These are phyloP conservation scores for Scaptomyza caliginosa DNA, from an alignment of 2,888 invertebrate genomes.

Conservation along the genomic window DNA sequence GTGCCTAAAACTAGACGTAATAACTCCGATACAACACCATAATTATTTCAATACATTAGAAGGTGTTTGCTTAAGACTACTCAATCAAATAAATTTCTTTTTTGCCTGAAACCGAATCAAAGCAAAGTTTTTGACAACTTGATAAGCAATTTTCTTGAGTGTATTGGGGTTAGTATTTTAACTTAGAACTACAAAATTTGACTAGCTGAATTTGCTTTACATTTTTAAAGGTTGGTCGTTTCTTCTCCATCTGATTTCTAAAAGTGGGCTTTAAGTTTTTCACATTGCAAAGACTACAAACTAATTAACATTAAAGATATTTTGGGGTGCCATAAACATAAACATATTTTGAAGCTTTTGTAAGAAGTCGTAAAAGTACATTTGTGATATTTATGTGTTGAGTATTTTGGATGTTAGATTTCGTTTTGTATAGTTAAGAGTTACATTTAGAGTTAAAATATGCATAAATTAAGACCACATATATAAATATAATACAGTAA, in stretches of 20 bases:
- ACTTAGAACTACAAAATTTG: conserved; percentile 81
- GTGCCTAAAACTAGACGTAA: conserved; percentile 64
- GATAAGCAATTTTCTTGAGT: conserved; percentile 62
- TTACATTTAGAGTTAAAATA: conserved; percentile 26
- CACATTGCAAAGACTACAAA: conserved; percentile 60
- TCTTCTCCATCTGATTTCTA: conserved; percentile 37
- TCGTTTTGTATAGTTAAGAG: conserved; percentile 56
- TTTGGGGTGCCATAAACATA: conserved; percentile 50
- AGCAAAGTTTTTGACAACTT: conserved; percentile 44
- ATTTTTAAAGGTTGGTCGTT: conserved; percentile 54
- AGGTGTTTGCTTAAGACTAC: conserved; percentile 16
- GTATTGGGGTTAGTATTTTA: conserved; percentile 75
- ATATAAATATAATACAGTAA: conserved; percentile 77
- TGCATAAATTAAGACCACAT: conserved; percentile 71
- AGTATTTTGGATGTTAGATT: conserved; percentile 80
- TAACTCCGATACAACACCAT: conserved; percentile 54
- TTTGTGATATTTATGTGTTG: conserved; percentile 82
- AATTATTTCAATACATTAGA: conserved; percentile 24
- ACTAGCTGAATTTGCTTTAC: conserved; percentile 83
- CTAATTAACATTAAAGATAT: conserved; percentile 79
- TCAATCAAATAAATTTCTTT: conserved; percentile 28
- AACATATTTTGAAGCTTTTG: conserved; percentile 55
- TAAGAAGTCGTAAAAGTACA: conserved; percentile 53
- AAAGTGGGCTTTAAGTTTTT: conserved; percentile 40
- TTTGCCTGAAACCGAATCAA: conserved; percentile 23